These are phyloP conservation scores for Setipinna tenuifilis DNA, from an alignment of 2,797 vertebrate genomes.

Conservation along the genomic window DNA sequence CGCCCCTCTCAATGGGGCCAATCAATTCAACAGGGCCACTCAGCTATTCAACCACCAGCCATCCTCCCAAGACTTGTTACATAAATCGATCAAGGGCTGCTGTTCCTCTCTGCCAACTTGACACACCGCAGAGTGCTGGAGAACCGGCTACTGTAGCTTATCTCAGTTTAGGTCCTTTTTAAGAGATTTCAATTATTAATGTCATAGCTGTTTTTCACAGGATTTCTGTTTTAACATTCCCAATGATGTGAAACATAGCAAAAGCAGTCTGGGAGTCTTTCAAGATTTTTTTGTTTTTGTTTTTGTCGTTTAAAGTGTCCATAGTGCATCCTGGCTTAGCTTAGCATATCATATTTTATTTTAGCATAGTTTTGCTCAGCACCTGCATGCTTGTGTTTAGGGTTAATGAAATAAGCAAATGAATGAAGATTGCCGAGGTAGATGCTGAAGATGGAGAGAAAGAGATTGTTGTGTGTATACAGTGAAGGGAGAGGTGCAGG, in stretches of 20 bases:
- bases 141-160: not conserved
- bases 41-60: conserved; percentile 35
- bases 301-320: too few species aligned
- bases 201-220: too few species aligned
- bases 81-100: conserved; percentile 39
- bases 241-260: too few species aligned
- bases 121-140: not conserved
- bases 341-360: not conserved
- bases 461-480: not conserved
- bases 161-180: not conserved
- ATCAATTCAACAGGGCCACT: conserved; percentile 45
- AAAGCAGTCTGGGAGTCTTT: too few species aligned
- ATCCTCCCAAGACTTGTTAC: conserved; percentile 30
- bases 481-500: not conserved
- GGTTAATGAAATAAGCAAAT: not conserved
- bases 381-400: not conserved
- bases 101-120: not conserved
- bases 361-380: not conserved
- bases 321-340: not conserved
- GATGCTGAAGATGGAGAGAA: not conserved
- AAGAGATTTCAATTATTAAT: too few species aligned
- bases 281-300: too few species aligned
- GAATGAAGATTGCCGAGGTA: not conserved
- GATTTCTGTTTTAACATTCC: too few species aligned
- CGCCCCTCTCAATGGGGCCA: conserved; percentile 41